phyloP scores from a whole-genome alignment of 2,797 vertebrate species.

The Poecilia velifera region DNA sequence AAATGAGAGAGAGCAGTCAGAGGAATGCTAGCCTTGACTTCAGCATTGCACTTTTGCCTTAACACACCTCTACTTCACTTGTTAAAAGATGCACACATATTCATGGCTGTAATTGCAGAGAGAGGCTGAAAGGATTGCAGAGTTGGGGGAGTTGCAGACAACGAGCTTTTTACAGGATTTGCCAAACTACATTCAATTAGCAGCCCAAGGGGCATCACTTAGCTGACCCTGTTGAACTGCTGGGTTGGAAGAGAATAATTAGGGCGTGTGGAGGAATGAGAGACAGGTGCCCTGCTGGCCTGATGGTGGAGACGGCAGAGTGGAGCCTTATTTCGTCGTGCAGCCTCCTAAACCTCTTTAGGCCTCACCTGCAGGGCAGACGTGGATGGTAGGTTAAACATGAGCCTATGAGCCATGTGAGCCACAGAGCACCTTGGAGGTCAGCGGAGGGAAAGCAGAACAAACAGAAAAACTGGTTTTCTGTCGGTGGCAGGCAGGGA shows the following conservation, averaged over 20 bases:
- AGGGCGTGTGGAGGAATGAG: slow-evolving; percentile 77
- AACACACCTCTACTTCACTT: slow-evolving; percentile 29
- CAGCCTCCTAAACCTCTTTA: slow-evolving; percentile 64
- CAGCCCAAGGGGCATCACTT: slow-evolving; percentile 65
- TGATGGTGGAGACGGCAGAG: slow-evolving; percentile 38
- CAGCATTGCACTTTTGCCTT: slow-evolving; percentile 57
- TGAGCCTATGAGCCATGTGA: slow-evolving; percentile 61
- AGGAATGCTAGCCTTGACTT: slow-evolving; percentile 55
- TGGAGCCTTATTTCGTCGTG: slow-evolving; percentile 56
- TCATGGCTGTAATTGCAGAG: slow-evolving; percentile 51
- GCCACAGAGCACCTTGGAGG: slow-evolving; percentile 51
- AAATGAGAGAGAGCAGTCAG: slow-evolving; percentile 22
- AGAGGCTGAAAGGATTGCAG: slow-evolving; percentile 44
- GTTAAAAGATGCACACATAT: slow-evolving; percentile 37
- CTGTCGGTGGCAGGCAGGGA: slow-evolving; percentile 36
- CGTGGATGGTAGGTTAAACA: slow-evolving; percentile 75
- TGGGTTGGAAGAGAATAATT: slow-evolving; percentile 76
- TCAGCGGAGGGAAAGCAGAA: slow-evolving; percentile 47
- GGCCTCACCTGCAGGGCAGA: slow-evolving; percentile 73
- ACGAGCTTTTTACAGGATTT: slow-evolving; percentile 62
- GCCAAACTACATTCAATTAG: slow-evolving; percentile 80
- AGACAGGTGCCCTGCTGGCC: slow-evolving; percentile 70
- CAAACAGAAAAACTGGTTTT: slow-evolving; percentile 36
- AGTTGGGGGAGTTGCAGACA: slow-evolving; percentile 53
- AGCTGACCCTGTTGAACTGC: slow-evolving; percentile 75